phyloP scores from a whole-genome alignment of 2,113 vertebrate genomes.

The Caranx melampygus region DNA sequence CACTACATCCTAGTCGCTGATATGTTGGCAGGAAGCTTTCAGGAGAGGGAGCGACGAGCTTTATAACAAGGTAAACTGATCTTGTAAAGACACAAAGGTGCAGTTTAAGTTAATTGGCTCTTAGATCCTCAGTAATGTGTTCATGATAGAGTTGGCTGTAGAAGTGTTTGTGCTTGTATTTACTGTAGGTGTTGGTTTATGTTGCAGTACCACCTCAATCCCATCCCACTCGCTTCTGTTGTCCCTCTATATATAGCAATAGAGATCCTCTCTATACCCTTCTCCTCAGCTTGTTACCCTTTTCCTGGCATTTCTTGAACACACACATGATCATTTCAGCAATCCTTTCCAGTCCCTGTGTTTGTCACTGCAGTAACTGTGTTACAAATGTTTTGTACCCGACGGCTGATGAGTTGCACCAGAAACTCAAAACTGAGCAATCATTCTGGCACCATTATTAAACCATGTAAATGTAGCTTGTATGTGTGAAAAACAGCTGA shows the following conservation, averaged over 20 bases:
- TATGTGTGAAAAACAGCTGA: too few species aligned
- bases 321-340: neutral
- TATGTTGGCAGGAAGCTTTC: slow-evolving; percentile 69
- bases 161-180: slow-evolving; percentile 5
- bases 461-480: too few species aligned
- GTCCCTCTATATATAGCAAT: neutral
- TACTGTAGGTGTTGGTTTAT: neutral
- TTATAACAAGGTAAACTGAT: slow-evolving; percentile 62
- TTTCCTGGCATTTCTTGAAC: neutral
- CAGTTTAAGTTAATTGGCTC: neutral
- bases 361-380: neutral
- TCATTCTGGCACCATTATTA: too few species aligned
- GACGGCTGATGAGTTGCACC: neutral
- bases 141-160: slow-evolving; percentile 2
- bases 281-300: neutral
- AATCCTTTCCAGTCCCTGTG: neutral
- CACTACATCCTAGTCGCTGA: slow-evolving; percentile 51
- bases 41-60: slow-evolving; percentile 28
- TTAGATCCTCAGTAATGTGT: neutral
- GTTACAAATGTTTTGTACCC: too few species aligned
- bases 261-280: neutral
- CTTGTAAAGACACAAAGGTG: neutral
- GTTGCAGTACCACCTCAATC: slow-evolving; percentile 4
- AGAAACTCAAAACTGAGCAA: neutral
- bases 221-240: neutral